Evolutionary conservation across 2,888 invertebrate species (phyloP).

Genomic region (Melanotus villosus): DNA sequence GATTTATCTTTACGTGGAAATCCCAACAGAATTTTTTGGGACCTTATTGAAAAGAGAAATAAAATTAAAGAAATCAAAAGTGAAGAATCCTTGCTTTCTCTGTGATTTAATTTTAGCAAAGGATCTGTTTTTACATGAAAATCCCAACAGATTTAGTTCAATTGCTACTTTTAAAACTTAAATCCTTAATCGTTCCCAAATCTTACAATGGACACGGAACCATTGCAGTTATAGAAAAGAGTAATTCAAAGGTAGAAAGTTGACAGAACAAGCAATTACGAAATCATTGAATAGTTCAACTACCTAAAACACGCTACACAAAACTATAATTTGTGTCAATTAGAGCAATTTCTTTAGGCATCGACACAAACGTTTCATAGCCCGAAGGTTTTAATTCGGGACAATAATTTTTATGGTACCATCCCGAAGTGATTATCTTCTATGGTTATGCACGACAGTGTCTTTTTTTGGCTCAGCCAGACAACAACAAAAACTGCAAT

Average conservation of each 20-base stretch:
- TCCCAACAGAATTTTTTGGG: too few relatives aligned
- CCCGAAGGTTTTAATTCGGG: conserved; percentile 13
- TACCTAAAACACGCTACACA: conserved; percentile 14
- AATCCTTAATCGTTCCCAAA: too few relatives aligned
- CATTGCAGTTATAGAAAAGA: not conserved
- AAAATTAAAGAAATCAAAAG: too few relatives aligned
- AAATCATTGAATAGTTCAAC: not conserved
- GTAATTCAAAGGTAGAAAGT: not conserved
- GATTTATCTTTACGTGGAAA: too few relatives aligned
- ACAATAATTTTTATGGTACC: too few relatives aligned
- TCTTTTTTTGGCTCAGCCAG: not conserved
- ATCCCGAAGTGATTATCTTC: conserved; percentile 18
- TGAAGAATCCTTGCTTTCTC: too few relatives aligned
- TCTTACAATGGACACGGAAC: too few relatives aligned
- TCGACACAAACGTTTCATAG: conserved; percentile 6
- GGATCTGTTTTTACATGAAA: too few relatives aligned
- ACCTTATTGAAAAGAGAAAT: too few relatives aligned
- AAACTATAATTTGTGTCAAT: conserved; percentile 34
- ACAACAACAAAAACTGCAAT: conserved; percentile 12
- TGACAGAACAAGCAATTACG: conserved; percentile 1
- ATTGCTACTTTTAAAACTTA: too few relatives aligned
- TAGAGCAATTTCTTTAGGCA: conserved; percentile 30
- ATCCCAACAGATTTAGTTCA: too few relatives aligned
- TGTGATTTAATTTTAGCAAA: too few relatives aligned
- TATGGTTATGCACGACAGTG: not conserved